phyloP scores from a whole-genome alignment of 1,140 invertebrate genomes.

The Eriosoma lanigerum region DNA sequence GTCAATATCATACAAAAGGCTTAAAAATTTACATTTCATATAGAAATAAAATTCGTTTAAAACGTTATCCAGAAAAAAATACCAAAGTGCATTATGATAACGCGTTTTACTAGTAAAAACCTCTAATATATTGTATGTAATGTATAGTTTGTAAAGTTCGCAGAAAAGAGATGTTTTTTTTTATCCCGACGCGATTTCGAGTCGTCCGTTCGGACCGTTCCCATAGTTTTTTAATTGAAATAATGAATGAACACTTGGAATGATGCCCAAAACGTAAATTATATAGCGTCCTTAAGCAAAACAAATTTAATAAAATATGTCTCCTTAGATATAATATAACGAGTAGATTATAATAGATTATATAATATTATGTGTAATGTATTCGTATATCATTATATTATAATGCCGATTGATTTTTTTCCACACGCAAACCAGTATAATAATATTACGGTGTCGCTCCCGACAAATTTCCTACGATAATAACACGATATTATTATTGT shows the following conservation, averaged over 20 bases:
- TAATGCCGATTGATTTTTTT: conserved; percentile 12
- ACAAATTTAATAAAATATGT: conserved; percentile 18
- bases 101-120: too few species aligned
- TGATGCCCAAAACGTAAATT: conserved; percentile 32
- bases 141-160: too few species aligned
- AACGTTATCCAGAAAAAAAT: too few species aligned
- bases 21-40: too few species aligned
- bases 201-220: too few species aligned
- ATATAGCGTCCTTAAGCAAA: background rate
- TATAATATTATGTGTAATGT: background rate
- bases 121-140: too few species aligned
- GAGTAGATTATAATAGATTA: background rate
- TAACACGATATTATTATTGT: too few species aligned
- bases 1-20: too few species aligned
- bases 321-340: background rate
- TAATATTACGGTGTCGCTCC: background rate
- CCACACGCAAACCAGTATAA: conserved; percentile 4
- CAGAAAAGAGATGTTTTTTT: too few species aligned
- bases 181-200: too few species aligned
- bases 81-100: too few species aligned
- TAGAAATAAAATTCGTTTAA: too few species aligned
- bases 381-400: background rate
- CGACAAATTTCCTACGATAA: background rate
- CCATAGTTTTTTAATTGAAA: conserved; percentile 27
- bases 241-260: conserved; percentile 45